A percentile compares a stretch with the other conserved stretches of the same genome.
These are phyloP conservation scores for Platycercus adscitus DNA, from an alignment of 2,113 vertebrate genomes.

Conservation along the genomic window DNA sequence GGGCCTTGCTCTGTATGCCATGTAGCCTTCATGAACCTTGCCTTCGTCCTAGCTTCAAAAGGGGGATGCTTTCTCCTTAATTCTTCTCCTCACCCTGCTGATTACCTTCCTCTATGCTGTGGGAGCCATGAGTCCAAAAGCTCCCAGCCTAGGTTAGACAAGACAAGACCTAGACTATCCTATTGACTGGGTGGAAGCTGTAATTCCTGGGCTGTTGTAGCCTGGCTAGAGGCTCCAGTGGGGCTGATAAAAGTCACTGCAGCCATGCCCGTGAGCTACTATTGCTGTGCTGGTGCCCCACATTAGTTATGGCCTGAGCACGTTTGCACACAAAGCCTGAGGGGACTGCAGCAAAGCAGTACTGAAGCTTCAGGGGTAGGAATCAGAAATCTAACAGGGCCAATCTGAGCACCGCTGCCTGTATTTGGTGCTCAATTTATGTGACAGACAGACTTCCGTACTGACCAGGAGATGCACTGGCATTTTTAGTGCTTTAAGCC, in stretches of 20 bases:
- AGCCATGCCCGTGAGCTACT: neutral
- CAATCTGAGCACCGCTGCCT: neutral
- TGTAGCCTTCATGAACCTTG: neutral
- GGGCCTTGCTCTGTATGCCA: neutral
- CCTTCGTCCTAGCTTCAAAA: neutral
- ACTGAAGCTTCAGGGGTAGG: neutral
- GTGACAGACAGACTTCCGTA: neutral
- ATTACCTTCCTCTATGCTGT: neutral
- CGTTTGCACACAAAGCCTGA: neutral
- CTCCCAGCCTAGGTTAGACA: neutral
- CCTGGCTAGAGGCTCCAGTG: neutral
- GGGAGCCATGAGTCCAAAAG: neutral
- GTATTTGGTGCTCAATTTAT: neutral
- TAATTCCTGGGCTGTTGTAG: neutral
- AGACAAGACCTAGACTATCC: neutral
- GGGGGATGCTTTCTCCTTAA: neutral
- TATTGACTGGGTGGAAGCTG: neutral
- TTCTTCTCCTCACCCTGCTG: neutral
- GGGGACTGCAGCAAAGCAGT: neutral
- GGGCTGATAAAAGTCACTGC: neutral
- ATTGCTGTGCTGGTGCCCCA: neutral
- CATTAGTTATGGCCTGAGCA: neutral
- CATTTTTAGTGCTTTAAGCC: neutral
- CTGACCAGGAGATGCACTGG: neutral
- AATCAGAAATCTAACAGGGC: neutral